Evolutionary conservation across 92 coral and sea anemone genomes (phyloP), one percentile per base, ranked within the genome.

Genomic region (Phenganax stokvisi): DNA sequence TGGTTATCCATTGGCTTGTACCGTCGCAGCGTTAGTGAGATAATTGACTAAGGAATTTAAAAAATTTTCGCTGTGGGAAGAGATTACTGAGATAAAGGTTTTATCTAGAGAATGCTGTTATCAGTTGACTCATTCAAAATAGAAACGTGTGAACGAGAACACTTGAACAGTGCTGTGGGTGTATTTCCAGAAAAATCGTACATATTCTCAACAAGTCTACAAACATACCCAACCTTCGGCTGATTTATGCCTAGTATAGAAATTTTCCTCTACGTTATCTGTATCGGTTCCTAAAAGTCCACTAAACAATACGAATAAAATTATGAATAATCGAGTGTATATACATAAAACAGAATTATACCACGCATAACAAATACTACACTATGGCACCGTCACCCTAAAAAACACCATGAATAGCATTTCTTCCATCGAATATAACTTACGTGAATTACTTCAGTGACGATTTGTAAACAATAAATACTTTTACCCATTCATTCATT

Each of bases 1-100:
- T 63, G 52, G 61, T 52, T 20, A 44, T 57, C 83, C 83, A 61
- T 31, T 29, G 69, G 30, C 74, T 53, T 64, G 63, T 54, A 51
- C 66, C 17, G n/a, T 56, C 80, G 78, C 53, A 55, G 0, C 13
- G 29, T 37, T 55, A 56, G 6, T 2, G 80, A 55, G 28, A 54
- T 7, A 56, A 31, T 31, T 56, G 57, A 75, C 66, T 30, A 68
- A 37, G 5, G 47, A 37, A 37, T 37, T 37, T 5, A 37, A 37
- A 37, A 37, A 37, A 1, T 37, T 37, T 37, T 37, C 47, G 47
- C 47, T 37, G 47, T 8, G 73, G 25, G 25, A 61, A 61, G 27
- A 61, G 54, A 68, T 29, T 37, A 5, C 37, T 64, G 20, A 30
- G 37, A 28, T 20, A 44, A 6, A 64, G 12, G 27, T 8, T 9